These are phyloP conservation scores for Nephotettix cincticeps DNA, from an alignment of 1,140 invertebrate species.

Conservation along the genomic window DNA sequence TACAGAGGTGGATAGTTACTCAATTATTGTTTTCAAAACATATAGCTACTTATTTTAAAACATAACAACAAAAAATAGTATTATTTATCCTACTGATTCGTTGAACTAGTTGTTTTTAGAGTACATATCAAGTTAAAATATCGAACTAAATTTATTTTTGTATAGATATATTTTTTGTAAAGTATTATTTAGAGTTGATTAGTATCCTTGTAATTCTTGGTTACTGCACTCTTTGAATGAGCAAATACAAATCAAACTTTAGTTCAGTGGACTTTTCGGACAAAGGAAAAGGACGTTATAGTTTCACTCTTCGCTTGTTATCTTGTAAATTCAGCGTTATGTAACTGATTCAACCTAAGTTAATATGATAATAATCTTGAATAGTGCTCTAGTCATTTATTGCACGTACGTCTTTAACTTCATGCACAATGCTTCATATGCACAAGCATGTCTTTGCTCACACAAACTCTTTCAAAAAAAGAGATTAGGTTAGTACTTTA, in stretches of 20 bases:
- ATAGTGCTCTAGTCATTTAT: too few relatives aligned
- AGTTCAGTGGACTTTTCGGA: background rate
- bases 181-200: background rate
- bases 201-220: background rate
- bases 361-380: too few relatives aligned
- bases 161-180: background rate
- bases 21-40: background rate
- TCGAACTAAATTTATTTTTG: background rate
- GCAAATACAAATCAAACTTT: background rate
- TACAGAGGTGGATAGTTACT: background rate
- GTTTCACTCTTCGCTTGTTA: background rate
- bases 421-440: too few relatives aligned
- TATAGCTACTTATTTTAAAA: background rate
- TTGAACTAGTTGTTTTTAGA: background rate
- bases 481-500: too few relatives aligned
- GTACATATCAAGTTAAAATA: background rate
- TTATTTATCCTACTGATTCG: background rate
- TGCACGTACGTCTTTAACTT: too few relatives aligned
- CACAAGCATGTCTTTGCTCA: too few relatives aligned
- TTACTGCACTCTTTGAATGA: background rate
- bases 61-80: background rate
- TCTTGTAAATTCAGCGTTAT: too few relatives aligned
- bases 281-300: background rate
- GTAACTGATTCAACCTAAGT: too few relatives aligned
- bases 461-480: too few relatives aligned